A percentile compares a stretch with the other conserved stretches of the same genome.
Evolutionary conservation across 2,888 invertebrate species (phyloP).

Genomic region (Lysandra coridon): DNA sequence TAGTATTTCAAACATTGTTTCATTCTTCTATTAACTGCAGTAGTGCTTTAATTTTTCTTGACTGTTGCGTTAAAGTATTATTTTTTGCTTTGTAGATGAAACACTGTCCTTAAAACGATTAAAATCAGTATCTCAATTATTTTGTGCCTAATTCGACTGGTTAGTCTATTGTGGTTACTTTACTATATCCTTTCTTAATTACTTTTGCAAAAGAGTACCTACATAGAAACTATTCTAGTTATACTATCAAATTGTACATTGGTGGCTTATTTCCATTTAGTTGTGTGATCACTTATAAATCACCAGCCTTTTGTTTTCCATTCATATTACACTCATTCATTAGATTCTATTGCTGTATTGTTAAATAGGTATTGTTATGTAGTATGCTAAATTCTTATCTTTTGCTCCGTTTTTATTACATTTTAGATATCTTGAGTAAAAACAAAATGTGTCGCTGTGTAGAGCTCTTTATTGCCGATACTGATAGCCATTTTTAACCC

Average conservation of each 20-base stretch:
- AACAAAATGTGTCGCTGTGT: background rate
- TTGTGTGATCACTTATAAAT: background rate
- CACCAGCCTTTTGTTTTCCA: background rate
- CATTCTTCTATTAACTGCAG: too few species aligned
- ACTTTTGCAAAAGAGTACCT: too few species aligned
- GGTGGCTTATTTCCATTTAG: constrained; percentile 46
- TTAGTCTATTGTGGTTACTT: background rate
- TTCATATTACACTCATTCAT: background rate
- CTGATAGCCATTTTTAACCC: background rate
- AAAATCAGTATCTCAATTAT: background rate
- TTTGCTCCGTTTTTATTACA: constrained; percentile 8
- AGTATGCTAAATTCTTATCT: constrained; percentile 4
- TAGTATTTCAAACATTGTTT: too few species aligned
- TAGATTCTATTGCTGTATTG: background rate
- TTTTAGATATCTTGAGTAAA: background rate
- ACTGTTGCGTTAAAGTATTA: too few species aligned
- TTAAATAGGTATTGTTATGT: background rate
- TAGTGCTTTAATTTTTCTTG: too few species aligned
- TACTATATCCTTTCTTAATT: background rate
- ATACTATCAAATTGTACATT: constrained; percentile 36
- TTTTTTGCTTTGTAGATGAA: too few species aligned
- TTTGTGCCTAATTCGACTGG: background rate
- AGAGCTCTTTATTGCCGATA: background rate
- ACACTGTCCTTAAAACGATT: too few species aligned
- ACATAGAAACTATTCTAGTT: background rate